Conservation (phyloP, 2,797 vertebrate genomes). For the Hydrophis major region DNA sequence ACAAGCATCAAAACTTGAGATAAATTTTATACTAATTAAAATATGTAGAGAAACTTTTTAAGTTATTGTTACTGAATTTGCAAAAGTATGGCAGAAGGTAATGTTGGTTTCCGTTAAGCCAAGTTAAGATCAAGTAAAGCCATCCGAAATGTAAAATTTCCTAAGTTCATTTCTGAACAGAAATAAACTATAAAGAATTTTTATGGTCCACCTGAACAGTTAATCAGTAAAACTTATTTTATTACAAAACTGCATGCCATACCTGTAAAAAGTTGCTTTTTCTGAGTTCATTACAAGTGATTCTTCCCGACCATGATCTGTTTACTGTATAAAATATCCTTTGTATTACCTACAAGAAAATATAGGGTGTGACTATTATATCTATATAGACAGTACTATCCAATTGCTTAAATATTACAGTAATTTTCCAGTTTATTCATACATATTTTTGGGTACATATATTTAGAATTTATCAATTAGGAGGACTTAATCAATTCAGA, state of each 20-base stretch:
- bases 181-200: neutral
- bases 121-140: neutral
- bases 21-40: neutral
- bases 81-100: neutral
- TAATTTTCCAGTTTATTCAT: neutral
- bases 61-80: neutral
- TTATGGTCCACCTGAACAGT: neutral
- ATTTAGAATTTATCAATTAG: neutral
- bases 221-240: neutral
- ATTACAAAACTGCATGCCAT: rapidly evolving
- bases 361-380: neutral
- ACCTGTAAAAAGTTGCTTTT: conserved; percentile 95
- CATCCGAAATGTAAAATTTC: neutral
- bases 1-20: neutral
- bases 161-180: conserved; percentile 1
- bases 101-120: neutral
- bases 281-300: conserved; percentile 86
- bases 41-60: neutral
- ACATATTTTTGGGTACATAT: neutral
- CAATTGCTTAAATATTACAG: neutral
- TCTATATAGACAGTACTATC: neutral
- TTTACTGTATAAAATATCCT: conserved; percentile 97
- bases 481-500: neutral
- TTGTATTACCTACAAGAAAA: conserved; percentile 84
- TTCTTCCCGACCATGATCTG: conserved; percentile 91